Evolutionary conservation across 1,140 invertebrate genomes (phyloP), one percentile per base, ranked within the genome.

Genomic region (Homarus americanus): DNA sequence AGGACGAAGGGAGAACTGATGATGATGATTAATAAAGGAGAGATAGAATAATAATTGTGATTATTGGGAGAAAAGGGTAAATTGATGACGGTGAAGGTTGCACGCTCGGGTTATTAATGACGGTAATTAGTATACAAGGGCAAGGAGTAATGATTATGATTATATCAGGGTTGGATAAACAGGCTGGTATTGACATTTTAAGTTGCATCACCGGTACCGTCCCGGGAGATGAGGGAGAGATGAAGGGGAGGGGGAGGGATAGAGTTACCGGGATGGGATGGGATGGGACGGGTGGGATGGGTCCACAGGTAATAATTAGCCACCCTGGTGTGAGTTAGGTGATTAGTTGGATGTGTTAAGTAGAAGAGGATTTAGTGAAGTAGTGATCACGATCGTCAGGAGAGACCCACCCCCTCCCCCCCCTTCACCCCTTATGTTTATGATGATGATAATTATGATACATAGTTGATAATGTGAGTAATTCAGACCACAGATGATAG

Each of bases 11-110:
- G 3, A 10, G 20, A 73, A 32, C 32, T 75, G 83, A 86, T 86
- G 83, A 86, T 53, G 75, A 49, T 86, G 83, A 86, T 86, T 86
- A 86, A 86, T 86, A 86, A 86, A 86, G 44, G 83, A 53, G 41
- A 75, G 83, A 86, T 73, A 28, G 72, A 36, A 69, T 86, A 75
- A 86, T 73, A 41, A 86, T 86, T 86, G 83, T 86, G 58, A 86
- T 86, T 86, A 86, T 36, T 28, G 82, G 66, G 40, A 73, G 82
- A 66, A 44, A 53, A 53, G 72, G 72, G n/a, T 32, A 32, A n/a
- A 53, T 44, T 86, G 76, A 86, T 86, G 38, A 44, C 24, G 15
- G 83, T 3, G 40, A 34, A 24, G 41, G 41, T 24, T n/a, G 7
- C 40, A 32, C 78, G 78, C 78, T 4, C 36, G 4, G 63, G 82